Evolutionary conservation across 2,888 invertebrate genomes (phyloP).

Genomic region (Eupithecia abbreviata): DNA sequence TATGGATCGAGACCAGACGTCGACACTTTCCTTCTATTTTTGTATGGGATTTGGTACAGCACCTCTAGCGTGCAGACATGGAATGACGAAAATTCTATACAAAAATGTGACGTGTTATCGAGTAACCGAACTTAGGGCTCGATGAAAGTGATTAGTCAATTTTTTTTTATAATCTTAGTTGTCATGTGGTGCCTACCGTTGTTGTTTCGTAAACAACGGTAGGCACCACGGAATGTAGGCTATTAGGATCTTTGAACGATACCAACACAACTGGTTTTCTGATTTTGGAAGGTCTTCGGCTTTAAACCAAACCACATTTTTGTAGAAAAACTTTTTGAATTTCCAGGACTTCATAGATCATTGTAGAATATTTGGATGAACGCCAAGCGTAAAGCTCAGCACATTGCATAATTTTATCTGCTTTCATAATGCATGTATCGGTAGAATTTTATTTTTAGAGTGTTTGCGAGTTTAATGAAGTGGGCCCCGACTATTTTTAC

Average conservation of each 20-base stretch:
- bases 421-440: conserved; percentile 47
- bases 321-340: not conserved
- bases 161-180: not conserved
- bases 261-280: not conserved
- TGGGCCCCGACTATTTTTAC: conserved; percentile 12
- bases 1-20: not conserved
- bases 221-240: too few species aligned
- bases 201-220: too few species aligned
- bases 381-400: conserved; percentile 55
- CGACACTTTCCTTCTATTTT: not conserved
- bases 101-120: not conserved
- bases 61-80: not conserved
- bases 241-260: too few species aligned
- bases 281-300: not conserved
- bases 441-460: conserved; percentile 41
- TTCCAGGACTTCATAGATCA: not conserved
- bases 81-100: not conserved
- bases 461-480: conserved; percentile 26
- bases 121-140: not conserved
- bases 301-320: not conserved
- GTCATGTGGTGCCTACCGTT: not conserved
- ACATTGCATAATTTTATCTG: conserved; percentile 58
- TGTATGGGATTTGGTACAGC: not conserved
- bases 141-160: not conserved
- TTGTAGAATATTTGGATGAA: not conserved